These are phyloP conservation scores for Archips xylosteana DNA, from an alignment of 2,888 invertebrate genomes.

Conservation along the genomic window DNA sequence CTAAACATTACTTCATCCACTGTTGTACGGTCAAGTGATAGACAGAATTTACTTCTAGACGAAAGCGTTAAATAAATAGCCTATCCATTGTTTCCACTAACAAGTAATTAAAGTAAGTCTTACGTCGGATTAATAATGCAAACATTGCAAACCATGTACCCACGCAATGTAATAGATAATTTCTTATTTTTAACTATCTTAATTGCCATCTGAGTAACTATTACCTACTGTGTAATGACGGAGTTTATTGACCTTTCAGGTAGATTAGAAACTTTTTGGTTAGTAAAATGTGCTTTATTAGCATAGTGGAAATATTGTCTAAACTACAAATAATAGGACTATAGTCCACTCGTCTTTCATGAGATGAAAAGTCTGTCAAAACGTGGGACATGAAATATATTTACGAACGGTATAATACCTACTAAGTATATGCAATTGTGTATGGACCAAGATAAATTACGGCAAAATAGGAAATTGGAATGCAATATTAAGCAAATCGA, in stretches of 20 bases:
- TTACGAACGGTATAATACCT: too few species aligned
- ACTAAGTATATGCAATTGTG: too few species aligned
- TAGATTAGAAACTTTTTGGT: slow-evolving; percentile 15
- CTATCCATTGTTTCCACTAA: slow-evolving; percentile 2
- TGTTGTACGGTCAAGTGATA: not conserved
- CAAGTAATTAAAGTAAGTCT: not conserved
- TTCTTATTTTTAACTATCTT: slow-evolving; percentile 35
- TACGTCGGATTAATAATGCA: slow-evolving; percentile 25
- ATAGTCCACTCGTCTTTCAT: too few species aligned
- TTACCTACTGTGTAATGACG: slow-evolving; percentile 24
- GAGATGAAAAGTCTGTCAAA: too few species aligned
- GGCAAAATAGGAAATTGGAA: not conserved
- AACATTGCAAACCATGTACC: slow-evolving; percentile 30
- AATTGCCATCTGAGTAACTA: slow-evolving; percentile 34
- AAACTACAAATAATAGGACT: too few species aligned
- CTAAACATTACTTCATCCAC: too few species aligned
- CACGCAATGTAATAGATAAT: slow-evolving; percentile 31
- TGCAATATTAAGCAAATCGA: not conserved
- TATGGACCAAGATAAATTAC: not conserved
- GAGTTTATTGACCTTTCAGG: slow-evolving; percentile 28
- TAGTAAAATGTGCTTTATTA: not conserved
- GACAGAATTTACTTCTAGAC: not conserved
- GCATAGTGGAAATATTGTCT: not conserved
- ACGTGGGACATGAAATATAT: too few species aligned
- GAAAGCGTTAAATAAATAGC: not conserved